Percentiles rank a stretch among this genome's conserved stretches.
Conservation (phyloP, 1,140 invertebrate genomes). For the Lucilia cuprina region DNA sequence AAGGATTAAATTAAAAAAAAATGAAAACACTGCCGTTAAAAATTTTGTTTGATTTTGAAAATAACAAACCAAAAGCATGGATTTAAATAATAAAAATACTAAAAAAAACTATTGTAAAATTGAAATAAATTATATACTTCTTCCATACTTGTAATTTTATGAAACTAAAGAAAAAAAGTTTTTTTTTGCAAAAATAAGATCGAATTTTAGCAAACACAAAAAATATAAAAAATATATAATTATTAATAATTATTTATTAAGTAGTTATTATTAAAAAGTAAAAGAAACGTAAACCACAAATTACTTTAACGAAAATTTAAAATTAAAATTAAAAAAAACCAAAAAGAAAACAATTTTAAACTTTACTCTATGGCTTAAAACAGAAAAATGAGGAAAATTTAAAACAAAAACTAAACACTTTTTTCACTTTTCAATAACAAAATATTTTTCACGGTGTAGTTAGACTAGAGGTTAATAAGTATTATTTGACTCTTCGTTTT, state of each 20-base stretch:
- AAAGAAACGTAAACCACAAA: neutral
- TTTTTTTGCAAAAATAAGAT: neutral
- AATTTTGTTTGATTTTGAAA: slow-evolving; percentile 5
- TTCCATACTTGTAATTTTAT: slow-evolving; percentile 13
- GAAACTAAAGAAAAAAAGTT: neutral
- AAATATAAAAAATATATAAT: neutral
- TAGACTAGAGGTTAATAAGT: neutral
- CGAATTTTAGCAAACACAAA: slow-evolving; percentile 11
- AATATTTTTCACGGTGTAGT: neutral
- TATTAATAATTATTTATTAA: neutral
- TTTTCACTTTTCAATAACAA: neutral
- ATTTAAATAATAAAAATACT: neutral
- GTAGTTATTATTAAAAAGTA: neutral
- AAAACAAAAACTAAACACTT: neutral
- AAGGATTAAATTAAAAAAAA: slow-evolving; percentile 21
- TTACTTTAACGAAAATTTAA: slow-evolving; percentile 8
- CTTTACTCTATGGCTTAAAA: neutral
- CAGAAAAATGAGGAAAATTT: neutral
- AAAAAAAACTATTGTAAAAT: slow-evolving; percentile 14
- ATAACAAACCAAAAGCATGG: slow-evolving; percentile 2
- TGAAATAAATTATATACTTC: neutral
- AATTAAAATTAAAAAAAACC: neutral
- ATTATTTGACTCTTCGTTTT: neutral
- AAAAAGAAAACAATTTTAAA: neutral
- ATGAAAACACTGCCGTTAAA: slow-evolving; percentile 18